Evolutionary conservation across 1,140 invertebrate species (phyloP).

Genomic region (Portunus trituberculatus): DNA sequence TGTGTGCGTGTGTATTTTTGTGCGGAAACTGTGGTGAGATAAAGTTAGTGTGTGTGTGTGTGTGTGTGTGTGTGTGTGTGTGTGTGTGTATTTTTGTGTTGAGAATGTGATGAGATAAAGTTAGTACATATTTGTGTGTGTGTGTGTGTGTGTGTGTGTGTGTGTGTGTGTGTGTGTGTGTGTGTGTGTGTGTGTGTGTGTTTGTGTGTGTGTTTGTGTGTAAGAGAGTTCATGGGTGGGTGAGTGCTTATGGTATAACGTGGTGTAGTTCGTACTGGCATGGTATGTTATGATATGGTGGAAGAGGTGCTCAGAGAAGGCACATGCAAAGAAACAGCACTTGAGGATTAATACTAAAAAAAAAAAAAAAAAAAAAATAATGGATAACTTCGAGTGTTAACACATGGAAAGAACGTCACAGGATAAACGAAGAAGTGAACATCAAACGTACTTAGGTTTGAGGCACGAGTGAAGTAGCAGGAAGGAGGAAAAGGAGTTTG

Average conservation of each 20-base stretch:
- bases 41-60: slow-evolving; percentile 14
- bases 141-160: too few species aligned
- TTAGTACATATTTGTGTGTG: too few species aligned
- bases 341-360: background rate
- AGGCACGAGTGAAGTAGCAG: background rate
- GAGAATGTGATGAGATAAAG: too few species aligned
- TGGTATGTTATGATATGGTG: background rate
- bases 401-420: too few species aligned
- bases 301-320: background rate
- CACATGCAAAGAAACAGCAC: background rate
- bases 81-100: too few species aligned
- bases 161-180: background rate
- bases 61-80: background rate
- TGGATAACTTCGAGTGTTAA: background rate
- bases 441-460: too few species aligned
- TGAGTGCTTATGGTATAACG: background rate
- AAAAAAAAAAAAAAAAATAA: background rate
- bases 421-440: too few species aligned
- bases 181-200: slow-evolving; percentile 20
- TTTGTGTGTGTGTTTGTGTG: background rate
- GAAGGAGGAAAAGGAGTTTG: background rate
- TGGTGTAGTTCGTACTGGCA: too few species aligned
- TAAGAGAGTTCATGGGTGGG: background rate
- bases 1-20: background rate
- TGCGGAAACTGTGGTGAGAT: too few species aligned